A percentile compares a stretch with the other conserved stretches of the same genome.
Conservation (phyloP, 2,797 vertebrate genomes). For the Lates japonicus region DNA sequence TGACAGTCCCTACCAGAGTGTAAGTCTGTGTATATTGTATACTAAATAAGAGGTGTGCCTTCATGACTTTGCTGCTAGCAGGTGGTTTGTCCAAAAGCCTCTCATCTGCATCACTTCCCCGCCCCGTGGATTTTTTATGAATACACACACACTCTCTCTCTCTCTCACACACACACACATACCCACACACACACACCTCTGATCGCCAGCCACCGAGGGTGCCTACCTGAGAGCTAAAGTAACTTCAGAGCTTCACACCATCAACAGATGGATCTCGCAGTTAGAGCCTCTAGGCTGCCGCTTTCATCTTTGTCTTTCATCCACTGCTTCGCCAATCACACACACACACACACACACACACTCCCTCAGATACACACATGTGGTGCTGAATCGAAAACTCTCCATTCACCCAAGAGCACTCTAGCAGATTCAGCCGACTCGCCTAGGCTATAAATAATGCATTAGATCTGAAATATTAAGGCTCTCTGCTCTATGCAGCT, state of each 20-base stretch:
- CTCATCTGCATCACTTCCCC: slow-evolving; percentile 27
- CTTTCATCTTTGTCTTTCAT: slow-evolving; percentile 85
- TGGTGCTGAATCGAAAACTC: slow-evolving; percentile 65
- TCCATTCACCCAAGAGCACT: slow-evolving; percentile 73
- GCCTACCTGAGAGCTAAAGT: slow-evolving; percentile 62
- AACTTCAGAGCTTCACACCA: slow-evolving; percentile 66
- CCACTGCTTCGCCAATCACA: slow-evolving; percentile 61
- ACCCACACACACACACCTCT: background rate
- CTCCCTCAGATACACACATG: slow-evolving; percentile 3
- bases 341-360: slow-evolving; percentile 9
- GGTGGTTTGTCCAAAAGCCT: slow-evolving; percentile 16
- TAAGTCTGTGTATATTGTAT: background rate
- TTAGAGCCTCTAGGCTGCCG: slow-evolving; percentile 64
- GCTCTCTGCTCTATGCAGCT: slow-evolving; percentile 58
- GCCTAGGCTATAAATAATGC: slow-evolving; percentile 79
- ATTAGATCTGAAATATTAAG: slow-evolving; percentile 85
- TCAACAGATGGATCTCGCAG: slow-evolving; percentile 77
- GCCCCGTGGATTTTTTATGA: slow-evolving; percentile 7
- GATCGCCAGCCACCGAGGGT: slow-evolving; percentile 42
- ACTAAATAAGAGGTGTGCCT: background rate
- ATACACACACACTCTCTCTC: slow-evolving; percentile 24
- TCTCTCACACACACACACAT: background rate
- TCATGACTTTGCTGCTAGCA: slow-evolving; percentile 22
- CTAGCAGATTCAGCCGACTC: slow-evolving; percentile 68
- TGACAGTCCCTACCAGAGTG: background rate